Evolutionary conservation across 1,140 invertebrate genomes (phyloP).

Genomic region (Formica exsecta): DNA sequence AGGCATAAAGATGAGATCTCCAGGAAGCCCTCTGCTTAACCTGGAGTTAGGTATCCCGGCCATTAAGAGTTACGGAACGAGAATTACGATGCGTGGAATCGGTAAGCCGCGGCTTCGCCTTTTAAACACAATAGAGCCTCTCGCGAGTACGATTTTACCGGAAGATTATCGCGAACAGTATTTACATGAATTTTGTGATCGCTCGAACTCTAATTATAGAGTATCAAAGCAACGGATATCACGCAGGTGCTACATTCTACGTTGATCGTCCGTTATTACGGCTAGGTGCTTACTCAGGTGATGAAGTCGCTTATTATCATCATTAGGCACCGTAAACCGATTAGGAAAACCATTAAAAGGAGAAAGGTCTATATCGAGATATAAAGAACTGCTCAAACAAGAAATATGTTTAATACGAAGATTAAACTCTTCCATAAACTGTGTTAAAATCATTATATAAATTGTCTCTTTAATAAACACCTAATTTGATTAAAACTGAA

Average conservation of each 20-base stretch:
- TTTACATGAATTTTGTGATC: constrained; percentile 57
- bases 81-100: constrained; percentile 52
- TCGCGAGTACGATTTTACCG: constrained; percentile 16
- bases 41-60: constrained; percentile 47
- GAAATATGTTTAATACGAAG: neutral
- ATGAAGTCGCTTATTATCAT: constrained; percentile 51
- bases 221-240: constrained; percentile 1
- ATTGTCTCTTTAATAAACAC: neutral
- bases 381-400: neutral
- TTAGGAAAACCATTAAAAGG: constrained; percentile 36
- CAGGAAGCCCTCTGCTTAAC: constrained; percentile 48
- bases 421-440: neutral
- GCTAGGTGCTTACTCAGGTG: constrained; percentile 31
- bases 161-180: constrained; percentile 46
- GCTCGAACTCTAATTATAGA: constrained; percentile 21
- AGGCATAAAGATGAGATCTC: constrained; percentile 78
- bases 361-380: constrained; percentile 12
- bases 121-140: constrained; percentile 2
- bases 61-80: constrained; percentile 52
- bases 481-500: neutral
- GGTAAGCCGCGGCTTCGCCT: constrained; percentile 14
- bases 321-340: constrained; percentile 42
- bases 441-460: neutral
- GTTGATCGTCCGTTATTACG: constrained; percentile 23
- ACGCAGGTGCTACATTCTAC: constrained; percentile 33